Evolutionary conservation across 2,888 invertebrate genomes (phyloP).

Genomic region (Cactoblastis cactorum): DNA sequence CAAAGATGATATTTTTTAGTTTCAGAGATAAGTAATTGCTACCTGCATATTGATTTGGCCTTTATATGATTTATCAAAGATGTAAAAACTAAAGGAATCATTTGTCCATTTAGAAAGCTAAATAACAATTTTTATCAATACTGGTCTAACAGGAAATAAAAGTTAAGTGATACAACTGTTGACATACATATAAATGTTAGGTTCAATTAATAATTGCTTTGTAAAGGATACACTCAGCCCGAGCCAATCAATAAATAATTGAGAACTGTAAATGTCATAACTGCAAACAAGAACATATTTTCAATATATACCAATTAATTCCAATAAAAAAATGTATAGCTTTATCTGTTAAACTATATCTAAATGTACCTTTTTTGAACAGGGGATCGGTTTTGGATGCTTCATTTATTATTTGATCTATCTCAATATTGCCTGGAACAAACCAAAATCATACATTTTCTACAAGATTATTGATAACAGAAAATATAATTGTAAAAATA

Average conservation of each 20-base stretch:
- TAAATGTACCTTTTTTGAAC: slow-evolving; percentile 54
- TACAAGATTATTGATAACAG: too few species aligned
- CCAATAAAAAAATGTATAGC: background rate
- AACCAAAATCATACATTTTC: slow-evolving; percentile 7
- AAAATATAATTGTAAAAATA: background rate
- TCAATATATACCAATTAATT: background rate
- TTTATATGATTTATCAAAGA: too few species aligned
- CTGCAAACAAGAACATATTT: slow-evolving; percentile 25
- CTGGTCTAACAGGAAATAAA: too few species aligned
- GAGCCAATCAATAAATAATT: slow-evolving; percentile 4
- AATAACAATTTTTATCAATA: too few species aligned
- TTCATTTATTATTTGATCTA: slow-evolving; percentile 45
- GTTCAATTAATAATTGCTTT: too few species aligned
- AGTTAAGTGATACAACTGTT: too few species aligned
- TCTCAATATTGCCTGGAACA: slow-evolving; percentile 47
- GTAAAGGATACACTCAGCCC: slow-evolving; percentile 21
- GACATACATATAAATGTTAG: too few species aligned
- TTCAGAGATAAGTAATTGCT: too few species aligned
- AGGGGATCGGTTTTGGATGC: slow-evolving; percentile 40
- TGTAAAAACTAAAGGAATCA: too few species aligned
- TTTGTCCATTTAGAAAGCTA: too few species aligned
- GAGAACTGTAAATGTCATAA: slow-evolving; percentile 14
- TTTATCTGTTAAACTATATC: background rate
- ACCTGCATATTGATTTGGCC: too few species aligned
- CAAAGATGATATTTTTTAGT: too few species aligned